Base-by-base conservation (phyloP, 2,888 invertebrate species). In the Ceraclea dissimilis region DNA sequence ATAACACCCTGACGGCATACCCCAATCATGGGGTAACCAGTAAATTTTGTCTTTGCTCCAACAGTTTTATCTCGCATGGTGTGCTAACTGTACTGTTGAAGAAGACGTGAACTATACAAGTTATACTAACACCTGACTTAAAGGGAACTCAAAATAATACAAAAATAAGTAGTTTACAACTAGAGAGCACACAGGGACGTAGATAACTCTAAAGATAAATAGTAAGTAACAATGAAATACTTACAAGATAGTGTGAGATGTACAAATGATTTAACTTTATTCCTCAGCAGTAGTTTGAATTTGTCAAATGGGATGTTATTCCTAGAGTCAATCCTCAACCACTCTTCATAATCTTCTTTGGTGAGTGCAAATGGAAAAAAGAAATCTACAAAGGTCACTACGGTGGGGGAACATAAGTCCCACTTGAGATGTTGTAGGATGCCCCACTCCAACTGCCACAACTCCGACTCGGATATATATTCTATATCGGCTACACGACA, bases 351-450 rank as follows among this genome's bases (percentile, higher is more conserved):
- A 20, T 62, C 62, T 21, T 58, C 47, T 13, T 19, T 19, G 20
- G 54, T 47, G 18, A 58, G 43, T 19, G 54, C 43, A 8, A 33
- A 34, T 2, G 54, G 49, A n/a, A 21, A 51, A 48, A 54, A 62
- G 49, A 62, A 56, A n/a, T 57, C 54, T n/a, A 51, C 18, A 22
- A 62, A 62, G 8, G 62, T 57, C 2, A 58, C 43, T 8, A 51
- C 51, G n/a, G 58, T 60, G 13, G 62, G 60, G 16, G 51, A 26
- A 44, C 56, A 54, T 19, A 62, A 49, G 20, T 60, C 57, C 62
- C 62, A 62, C 13, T 57, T 48, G 20, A 60, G 39, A 39, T 62
- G 52, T 19, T 58, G 49, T 33, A 62, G 52, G 20, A 62, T 53
- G 18, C 39, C 31, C 47, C 50, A 57, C 54, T 62, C 62, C 20